Evolutionary conservation across 1,140 invertebrate species (phyloP), one percentile per base, ranked within the genome.

Genomic region (Drosophila sechellia): DNA sequence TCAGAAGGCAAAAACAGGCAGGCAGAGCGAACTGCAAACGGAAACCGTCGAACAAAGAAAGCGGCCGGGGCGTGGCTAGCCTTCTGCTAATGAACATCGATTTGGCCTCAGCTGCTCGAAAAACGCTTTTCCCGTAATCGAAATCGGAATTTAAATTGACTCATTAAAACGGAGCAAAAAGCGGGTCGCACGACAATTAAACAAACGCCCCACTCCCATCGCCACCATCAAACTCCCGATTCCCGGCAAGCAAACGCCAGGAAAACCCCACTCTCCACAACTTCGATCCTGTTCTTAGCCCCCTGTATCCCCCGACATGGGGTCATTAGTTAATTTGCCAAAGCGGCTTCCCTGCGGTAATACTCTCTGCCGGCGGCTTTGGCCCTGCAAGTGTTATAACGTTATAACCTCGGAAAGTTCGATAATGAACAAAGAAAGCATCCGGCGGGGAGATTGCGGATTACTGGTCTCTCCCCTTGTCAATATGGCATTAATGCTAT

Each of bases 101-200:
- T 86, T 86, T 86, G 79, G 75, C 71, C 83, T 68, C 52, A 87
- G 77, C 60, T 71, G 79, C 75, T 76, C 63, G 71, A 58, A 64
- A 63, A 70, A 69, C 65, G 78, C 53, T 59, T 68, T 63, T 39
- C 49, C 79, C 79, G 80, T 79, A 87, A 89, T 87, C 84, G 79
- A 87, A 89, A 87, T 87, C 84, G 79, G 83, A 87, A 87, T 87
- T 87, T 87, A 87, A 87, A 87, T 87, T 87, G 83, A 87, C 83
- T 87, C 83, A 87, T 87, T 87, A 87, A 87, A 87, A 89, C 68
- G 75, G 52, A 81, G 76, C 79, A 87, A 87, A 86, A 86, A 86
- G 83, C 79, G 83, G 79, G 83, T 78, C 83, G 84, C 83, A 70
- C 76, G 84, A 87, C 83, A 87, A 87, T 87, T 89, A 87, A 89